phyloP scores from a whole-genome alignment of 2,888 invertebrate species.

The Drosophila multiciliata region DNA sequence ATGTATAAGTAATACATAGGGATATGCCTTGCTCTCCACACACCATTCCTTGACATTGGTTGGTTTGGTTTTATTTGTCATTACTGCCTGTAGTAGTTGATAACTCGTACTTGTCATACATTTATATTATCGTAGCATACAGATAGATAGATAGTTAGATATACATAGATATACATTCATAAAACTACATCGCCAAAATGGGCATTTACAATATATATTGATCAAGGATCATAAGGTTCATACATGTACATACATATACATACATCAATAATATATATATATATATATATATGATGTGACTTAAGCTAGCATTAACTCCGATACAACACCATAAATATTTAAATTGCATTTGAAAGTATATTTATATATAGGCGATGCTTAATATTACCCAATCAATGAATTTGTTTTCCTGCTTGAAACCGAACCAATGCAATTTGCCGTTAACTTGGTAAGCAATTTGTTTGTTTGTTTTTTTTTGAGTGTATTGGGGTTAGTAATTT shows the following conservation, averaged over 20 bases:
- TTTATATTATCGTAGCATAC: conserved; percentile 53
- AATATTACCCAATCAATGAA: conserved; percentile 28
- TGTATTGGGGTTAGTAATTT: conserved; percentile 77
- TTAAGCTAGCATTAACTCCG: conserved; percentile 67
- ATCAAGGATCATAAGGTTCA: conserved; percentile 53
- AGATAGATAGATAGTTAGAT: conserved; percentile 28
- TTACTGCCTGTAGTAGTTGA: conserved; percentile 50
- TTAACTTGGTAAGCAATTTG: conserved; percentile 44
- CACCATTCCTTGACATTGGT: conserved; percentile 45
- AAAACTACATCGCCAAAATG: conserved; percentile 65
- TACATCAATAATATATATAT: conserved; percentile 46
- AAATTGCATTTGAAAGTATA: conserved; percentile 29
- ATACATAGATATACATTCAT: conserved; percentile 52
- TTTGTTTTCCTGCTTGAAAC: conserved; percentile 25
- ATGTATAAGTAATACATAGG: conserved; percentile 53
- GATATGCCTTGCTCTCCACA: conserved; percentile 39
- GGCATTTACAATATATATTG: conserved; percentile 54
- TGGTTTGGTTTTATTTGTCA: conserved; percentile 55
- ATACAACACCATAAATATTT: conserved; percentile 41
- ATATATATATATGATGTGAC: conserved; percentile 51
- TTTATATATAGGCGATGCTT: conserved; percentile 16
- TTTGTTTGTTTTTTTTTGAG: conserved; percentile 49
- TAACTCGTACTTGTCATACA: conserved; percentile 49
- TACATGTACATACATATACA: conserved; percentile 40
- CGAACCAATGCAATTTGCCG: conserved; percentile 36